These are phyloP conservation scores for Heliconius charithonia DNA, from an alignment of 2,888 invertebrate genomes.

Conservation along the genomic window DNA sequence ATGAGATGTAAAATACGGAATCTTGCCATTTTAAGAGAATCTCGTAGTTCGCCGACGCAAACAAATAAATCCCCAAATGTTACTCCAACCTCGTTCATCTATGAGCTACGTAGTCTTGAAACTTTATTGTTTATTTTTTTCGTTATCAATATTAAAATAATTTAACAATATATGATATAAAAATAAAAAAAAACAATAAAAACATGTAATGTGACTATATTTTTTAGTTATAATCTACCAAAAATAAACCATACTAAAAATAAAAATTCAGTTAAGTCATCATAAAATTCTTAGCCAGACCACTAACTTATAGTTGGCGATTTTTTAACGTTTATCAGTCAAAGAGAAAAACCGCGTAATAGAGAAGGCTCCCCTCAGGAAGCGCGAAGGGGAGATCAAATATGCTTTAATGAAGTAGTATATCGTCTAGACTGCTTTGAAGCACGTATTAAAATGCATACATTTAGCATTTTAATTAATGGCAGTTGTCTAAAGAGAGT, in stretches of 20 bases:
- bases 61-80: constrained; percentile 66
- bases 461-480: constrained; percentile 35
- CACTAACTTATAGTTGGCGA: constrained; percentile 16
- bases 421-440: constrained; percentile 33
- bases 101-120: constrained; percentile 38
- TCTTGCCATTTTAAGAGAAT: constrained; percentile 65
- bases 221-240: no score
- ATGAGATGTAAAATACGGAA: constrained; percentile 70
- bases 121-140: constrained; percentile 34
- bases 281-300: background rate
- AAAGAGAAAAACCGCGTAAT: constrained; percentile 31
- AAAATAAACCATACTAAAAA: no score
- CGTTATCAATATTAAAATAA: background rate
- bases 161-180: background rate
- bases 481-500: constrained; percentile 24
- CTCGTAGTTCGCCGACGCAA: constrained; percentile 61
- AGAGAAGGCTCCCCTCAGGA: constrained; percentile 32
- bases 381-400: constrained; percentile 37
- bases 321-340: constrained; percentile 33
- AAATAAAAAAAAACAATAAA: no score
- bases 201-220: no score
- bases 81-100: constrained; percentile 48
- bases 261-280: no score
- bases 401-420: constrained; percentile 39
- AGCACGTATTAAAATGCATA: constrained; percentile 28